These are phyloP conservation scores for Apteryx owenii DNA, from an alignment of 2,113 vertebrate species.

Conservation along the genomic window DNA sequence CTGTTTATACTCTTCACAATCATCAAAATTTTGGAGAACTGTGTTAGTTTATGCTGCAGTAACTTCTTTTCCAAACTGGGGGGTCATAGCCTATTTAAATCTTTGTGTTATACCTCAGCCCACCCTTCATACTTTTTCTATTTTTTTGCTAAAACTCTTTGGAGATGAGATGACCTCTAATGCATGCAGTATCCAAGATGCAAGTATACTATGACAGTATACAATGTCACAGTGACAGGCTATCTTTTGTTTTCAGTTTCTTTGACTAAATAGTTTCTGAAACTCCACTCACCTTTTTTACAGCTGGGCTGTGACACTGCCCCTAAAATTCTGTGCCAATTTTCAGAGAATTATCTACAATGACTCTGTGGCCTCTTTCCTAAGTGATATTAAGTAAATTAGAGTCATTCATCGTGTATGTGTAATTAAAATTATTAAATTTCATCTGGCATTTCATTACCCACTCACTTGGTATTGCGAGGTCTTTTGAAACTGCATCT, in stretches of 20 bases:
- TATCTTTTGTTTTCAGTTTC: neutral
- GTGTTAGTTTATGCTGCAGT: neutral
- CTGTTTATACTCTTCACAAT: neutral
- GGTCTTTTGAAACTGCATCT: conserved; percentile 2
- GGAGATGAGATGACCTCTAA: neutral
- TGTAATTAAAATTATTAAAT: neutral
- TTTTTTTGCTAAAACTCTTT: neutral
- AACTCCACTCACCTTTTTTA: neutral
- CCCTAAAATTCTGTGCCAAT: neutral
- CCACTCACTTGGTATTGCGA: neutral
- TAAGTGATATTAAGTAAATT: neutral
- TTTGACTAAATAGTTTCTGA: neutral
- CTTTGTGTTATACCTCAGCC: neutral
- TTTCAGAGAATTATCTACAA: neutral
- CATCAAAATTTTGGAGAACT: neutral
- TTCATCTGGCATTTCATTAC: neutral
- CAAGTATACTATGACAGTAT: neutral
- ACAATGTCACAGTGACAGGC: accelerated
- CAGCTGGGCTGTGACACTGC: neutral
- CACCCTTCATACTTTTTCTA: neutral
- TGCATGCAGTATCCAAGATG: neutral
- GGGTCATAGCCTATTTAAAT: neutral
- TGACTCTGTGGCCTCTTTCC: neutral
- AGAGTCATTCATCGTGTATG: neutral
- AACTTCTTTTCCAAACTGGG: neutral